Evolutionary conservation across 2,113 vertebrate genomes (phyloP), one percentile per base, ranked within the genome.

Genomic region (Pseudorasbora parva): DNA sequence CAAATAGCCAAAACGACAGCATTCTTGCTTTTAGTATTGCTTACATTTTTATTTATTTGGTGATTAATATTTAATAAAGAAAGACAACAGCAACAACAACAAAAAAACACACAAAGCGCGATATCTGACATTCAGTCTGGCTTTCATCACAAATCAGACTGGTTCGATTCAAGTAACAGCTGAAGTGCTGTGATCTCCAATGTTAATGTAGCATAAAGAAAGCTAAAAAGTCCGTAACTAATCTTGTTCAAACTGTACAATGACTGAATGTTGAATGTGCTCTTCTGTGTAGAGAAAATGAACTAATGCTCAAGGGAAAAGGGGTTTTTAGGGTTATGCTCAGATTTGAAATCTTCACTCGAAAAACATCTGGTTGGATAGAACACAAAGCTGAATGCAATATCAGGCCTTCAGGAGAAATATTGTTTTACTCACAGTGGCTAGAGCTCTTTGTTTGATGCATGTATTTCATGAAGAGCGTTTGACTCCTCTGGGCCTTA

Each of bases 361-460:
- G 25, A 66, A 66, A 23, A 66, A 66, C 43, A n/a, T 49, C 59
- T 79, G 59, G 25, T 66, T 30, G 47, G 15, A 79, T 45, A 66
- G 43, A 79, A 79, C 25, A 66, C 57, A 57, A 64, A 47, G 76
- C 76, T 19, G 57, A 45, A 60, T 60, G 2, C 43, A 66, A 79
- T 79, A 66, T 64, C 25, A 3, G 59, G 43, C 41, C 25, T 81
- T 81, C 21, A 69, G 27, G 64, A 81, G 79, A 69, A 56, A 66
- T 79, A 79, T 79, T 81, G 64, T 69, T 81, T 69, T 54, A 56
- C 30, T 81, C 47, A 17, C 30, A 81, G 79, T 6, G 25, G 77
- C 77, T 49, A 66, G 21, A 69, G 62, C 79, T 71, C 27, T 81
- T 69, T 69, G 64, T 69, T 81, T 69, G 78, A 81, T 69, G 60